Conservation (phyloP, 2,888 invertebrate genomes). For the Orthonychiurus folsomi region DNA sequence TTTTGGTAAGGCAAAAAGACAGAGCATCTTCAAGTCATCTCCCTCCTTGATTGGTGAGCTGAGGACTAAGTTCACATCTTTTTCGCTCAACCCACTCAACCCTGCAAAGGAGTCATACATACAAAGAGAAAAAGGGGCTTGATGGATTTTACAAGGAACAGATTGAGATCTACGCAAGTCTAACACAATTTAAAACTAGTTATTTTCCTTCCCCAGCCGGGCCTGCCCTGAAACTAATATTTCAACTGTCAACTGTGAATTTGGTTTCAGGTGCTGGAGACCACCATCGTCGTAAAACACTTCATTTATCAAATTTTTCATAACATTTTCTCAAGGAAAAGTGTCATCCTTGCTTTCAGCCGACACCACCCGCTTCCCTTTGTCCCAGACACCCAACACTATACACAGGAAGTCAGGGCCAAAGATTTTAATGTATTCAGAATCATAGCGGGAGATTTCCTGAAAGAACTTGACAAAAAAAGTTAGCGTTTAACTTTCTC, state of each 20-base stretch:
- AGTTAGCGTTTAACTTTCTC: background rate
- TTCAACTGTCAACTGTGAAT: background rate
- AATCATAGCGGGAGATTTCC: background rate
- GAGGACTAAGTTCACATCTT: constrained; percentile 25
- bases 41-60: constrained; percentile 24
- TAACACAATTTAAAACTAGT: constrained; percentile 1
- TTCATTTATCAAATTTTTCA: constrained; percentile 1
- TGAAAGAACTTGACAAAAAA: background rate
- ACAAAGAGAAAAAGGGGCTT: background rate
- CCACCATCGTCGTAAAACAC: background rate
- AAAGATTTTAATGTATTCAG: background rate
- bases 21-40: constrained; percentile 26
- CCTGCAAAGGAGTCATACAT: constrained; percentile 7
- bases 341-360: no score
- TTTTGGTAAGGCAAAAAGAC: constrained; percentile 24
- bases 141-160: no score
- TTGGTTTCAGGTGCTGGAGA: background rate
- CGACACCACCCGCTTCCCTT: no score
- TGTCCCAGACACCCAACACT: no score
- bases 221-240: background rate
- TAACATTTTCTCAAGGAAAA: no score
- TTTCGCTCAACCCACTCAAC: constrained; percentile 9
- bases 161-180: no score
- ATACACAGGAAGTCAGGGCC: no score
- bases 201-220: background rate